Percentiles rank a stretch among this genome's conserved stretches.
These are phyloP conservation scores for Eurystomus glaucurus DNA, from an alignment of 2,797 vertebrate genomes.

Conservation along the genomic window DNA sequence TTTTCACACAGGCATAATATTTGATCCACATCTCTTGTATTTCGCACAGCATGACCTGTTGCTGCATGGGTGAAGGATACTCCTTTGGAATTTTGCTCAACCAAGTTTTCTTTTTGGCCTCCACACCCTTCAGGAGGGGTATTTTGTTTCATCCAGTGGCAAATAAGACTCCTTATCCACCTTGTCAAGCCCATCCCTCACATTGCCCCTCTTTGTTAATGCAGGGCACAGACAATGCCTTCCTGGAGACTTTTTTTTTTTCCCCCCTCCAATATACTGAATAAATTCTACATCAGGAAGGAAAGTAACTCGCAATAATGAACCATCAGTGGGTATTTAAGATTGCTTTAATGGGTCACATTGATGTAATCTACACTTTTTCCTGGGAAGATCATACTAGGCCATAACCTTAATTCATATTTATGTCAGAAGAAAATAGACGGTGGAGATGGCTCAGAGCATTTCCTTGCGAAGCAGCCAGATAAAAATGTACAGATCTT, in stretches of 20 bases:
- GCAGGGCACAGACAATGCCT: background rate
- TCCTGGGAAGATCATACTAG: conserved; percentile 18
- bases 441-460: background rate
- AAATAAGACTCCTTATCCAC: background rate
- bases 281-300: conserved; percentile 60
- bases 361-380: conserved; percentile 52
- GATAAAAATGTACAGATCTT: background rate
- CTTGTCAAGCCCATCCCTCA: background rate
- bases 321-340: conserved; percentile 61
- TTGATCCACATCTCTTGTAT: background rate
- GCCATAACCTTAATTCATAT: conserved; percentile 54
- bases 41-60: background rate
- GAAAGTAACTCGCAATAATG: conserved; percentile 51
- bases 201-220: background rate
- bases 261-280: conserved; percentile 2
- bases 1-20: background rate
- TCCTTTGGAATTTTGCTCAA: background rate
- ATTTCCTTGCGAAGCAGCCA: background rate
- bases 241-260: conserved; percentile 3
- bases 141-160: background rate
- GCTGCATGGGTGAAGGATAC: background rate
- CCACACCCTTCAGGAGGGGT: background rate
- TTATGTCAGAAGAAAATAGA: conserved; percentile 28
- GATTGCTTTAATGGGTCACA: conserved; percentile 54
- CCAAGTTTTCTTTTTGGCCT: background rate